A percentile compares a stretch with the other conserved stretches of the same genome.
Conservation (phyloP, 2,797 vertebrate genomes). For the Agapornis canus region DNA sequence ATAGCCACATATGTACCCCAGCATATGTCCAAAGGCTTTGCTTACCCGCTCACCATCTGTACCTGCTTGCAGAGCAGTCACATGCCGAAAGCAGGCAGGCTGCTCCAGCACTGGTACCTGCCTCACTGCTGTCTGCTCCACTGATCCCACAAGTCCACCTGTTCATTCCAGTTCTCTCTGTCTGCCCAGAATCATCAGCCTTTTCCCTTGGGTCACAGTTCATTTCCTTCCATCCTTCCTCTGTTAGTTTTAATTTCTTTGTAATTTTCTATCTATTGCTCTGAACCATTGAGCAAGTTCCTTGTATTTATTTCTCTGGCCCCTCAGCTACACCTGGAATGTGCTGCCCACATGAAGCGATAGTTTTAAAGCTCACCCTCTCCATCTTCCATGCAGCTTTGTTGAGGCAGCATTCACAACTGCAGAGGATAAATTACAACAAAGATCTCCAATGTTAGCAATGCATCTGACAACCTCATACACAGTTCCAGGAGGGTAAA, state of each 20-base stretch:
- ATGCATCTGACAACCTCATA: constrained; percentile 10
- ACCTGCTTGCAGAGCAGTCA: constrained; percentile 23
- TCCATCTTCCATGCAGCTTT: not conserved
- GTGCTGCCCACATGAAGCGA: not conserved
- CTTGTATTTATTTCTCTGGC: not conserved
- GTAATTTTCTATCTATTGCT: not conserved
- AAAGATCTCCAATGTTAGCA: not conserved
- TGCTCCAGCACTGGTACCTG: not conserved
- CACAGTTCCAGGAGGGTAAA: not conserved
- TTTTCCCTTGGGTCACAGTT: not conserved
- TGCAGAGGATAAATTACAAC: constrained; percentile 16
- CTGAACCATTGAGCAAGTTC: not conserved
- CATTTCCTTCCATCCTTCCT: not conserved
- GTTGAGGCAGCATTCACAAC: not conserved
- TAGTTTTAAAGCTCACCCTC: not conserved
- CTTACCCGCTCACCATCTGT: constrained; percentile 40
- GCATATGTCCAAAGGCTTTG: constrained; percentile 27
- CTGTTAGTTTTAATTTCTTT: not conserved
- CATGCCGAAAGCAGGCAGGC: not conserved
- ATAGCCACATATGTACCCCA: not conserved
- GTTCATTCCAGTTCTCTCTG: not conserved
- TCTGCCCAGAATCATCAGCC: not conserved
- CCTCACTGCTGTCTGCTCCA: not conserved
- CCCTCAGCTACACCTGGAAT: not conserved
- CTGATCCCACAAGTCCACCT: not conserved